Evolutionary conservation across 2,797 vertebrate genomes (phyloP).

Genomic region (Hoplostethus atlanticus): DNA sequence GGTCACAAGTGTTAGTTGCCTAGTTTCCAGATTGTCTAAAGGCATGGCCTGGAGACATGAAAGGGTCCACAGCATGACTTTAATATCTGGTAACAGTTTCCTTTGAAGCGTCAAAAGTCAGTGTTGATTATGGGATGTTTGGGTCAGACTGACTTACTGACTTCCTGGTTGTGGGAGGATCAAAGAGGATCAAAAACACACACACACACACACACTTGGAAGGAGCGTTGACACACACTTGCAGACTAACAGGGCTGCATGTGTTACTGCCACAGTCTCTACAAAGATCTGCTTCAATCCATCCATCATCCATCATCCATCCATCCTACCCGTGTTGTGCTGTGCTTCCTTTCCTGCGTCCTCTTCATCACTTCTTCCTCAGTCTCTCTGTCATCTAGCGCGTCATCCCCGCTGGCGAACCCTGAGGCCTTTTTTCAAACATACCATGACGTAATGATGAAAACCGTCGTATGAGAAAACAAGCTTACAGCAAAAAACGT

Average conservation of each 20-base stretch:
- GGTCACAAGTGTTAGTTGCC: not conserved
- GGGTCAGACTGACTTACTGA: slow-evolving; percentile 56
- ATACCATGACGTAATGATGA: slow-evolving; percentile 1
- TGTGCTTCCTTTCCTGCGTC: slow-evolving; percentile 16
- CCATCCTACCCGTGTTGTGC: slow-evolving; percentile 34
- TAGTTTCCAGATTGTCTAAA: not conserved
- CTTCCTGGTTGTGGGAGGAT: slow-evolving; percentile 63
- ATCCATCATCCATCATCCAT: not conserved
- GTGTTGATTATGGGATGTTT: slow-evolving; percentile 57
- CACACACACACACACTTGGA: slow-evolving; percentile 5
- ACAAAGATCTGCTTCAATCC: not conserved
- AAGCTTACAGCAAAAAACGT: not conserved
- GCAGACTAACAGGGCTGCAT: no score
- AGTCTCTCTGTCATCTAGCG: slow-evolving; percentile 82
- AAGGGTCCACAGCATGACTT: slow-evolving; percentile 4
- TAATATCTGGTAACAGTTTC: slow-evolving; percentile 25
- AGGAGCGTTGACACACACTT: no score
- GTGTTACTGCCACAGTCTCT: not conserved
- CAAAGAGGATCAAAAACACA: slow-evolving; percentile 28
- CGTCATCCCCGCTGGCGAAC: slow-evolving; percentile 85
- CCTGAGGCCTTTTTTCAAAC: slow-evolving; percentile 85
- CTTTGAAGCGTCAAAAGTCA: slow-evolving; percentile 58
- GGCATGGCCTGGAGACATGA: not conserved
- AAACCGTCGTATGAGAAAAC: not conserved
- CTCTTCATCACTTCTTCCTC: slow-evolving; percentile 71